phyloP scores from a whole-genome alignment of 2,113 vertebrate genomes.

The Aspidoscelis tigris region DNA sequence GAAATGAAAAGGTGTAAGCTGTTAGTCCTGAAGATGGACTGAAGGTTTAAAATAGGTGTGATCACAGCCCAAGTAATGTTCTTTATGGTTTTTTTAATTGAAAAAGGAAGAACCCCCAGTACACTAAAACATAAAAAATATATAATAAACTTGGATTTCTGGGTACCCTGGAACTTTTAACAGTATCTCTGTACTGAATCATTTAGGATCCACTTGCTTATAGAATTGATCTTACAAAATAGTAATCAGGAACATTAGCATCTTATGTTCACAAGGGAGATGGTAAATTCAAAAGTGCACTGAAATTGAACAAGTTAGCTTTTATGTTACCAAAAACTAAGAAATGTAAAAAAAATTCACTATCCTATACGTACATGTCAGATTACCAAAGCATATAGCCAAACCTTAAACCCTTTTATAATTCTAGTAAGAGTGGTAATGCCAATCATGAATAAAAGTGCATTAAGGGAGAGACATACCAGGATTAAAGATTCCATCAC shows the following conservation, averaged over 20 bases:
- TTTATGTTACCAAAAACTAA: too few relatives aligned
- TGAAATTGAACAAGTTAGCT: not conserved
- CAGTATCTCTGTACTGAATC: too few relatives aligned
- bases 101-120: not conserved
- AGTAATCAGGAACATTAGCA: too few relatives aligned
- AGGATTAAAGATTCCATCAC: constrained; percentile 90
- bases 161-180: not conserved
- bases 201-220: too few relatives aligned
- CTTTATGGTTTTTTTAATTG: not conserved
- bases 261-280: not conserved
- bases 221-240: too few relatives aligned
- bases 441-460: not conserved
- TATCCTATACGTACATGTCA: not conserved
- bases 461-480: constrained; percentile 69
- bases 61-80: too few relatives aligned
- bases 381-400: too few relatives aligned
- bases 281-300: not conserved
- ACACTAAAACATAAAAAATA: not conserved
- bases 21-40: too few relatives aligned
- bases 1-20: too few relatives aligned
- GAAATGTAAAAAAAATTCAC: not conserved
- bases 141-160: not conserved
- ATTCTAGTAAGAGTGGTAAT: not conserved
- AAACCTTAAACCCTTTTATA: not conserved
- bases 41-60: too few relatives aligned